Conservation (phyloP, 1,140 invertebrate genomes). For the Metaphire vulgaris region DNA sequence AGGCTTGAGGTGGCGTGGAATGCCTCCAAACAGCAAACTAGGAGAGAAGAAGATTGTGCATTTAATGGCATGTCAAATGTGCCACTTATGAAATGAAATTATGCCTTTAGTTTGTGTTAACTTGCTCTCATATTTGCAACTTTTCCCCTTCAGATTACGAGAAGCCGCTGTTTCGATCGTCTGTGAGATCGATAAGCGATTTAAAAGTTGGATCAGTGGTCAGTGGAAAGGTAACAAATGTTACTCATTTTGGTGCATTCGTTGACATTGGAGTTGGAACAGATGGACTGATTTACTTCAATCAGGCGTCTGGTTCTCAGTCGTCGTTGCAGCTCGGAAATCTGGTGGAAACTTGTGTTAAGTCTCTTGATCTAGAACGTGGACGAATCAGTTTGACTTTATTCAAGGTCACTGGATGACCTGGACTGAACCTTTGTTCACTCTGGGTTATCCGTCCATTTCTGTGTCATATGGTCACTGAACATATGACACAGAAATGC, state of each 20-base stretch:
- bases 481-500: no score
- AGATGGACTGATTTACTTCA: conserved; percentile 66
- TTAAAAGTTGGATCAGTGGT: conserved; percentile 56
- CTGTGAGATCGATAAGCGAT: conserved; percentile 59
- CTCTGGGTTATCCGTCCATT: background rate
- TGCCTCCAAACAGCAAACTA: no score
- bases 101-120: no score
- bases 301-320: background rate
- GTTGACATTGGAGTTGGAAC: conserved; percentile 76
- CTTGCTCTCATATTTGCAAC: no score
- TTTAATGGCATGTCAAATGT: no score
- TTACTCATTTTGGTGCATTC: conserved; percentile 82
- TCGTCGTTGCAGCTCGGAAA: background rate
- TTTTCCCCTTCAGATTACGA: conserved; percentile 56
- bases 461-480: no score
- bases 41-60: no score
- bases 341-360: background rate
- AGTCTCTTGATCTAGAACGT: background rate
- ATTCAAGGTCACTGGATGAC: background rate
- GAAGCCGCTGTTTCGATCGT: conserved; percentile 64
- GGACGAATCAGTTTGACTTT: background rate
- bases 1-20: no score
- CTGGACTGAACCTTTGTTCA: background rate
- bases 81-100: no score
- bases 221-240: conserved; percentile 60